Evolutionary conservation across 2,888 invertebrate genomes (phyloP).

Genomic region (Zygothrica quintamaculata): DNA sequence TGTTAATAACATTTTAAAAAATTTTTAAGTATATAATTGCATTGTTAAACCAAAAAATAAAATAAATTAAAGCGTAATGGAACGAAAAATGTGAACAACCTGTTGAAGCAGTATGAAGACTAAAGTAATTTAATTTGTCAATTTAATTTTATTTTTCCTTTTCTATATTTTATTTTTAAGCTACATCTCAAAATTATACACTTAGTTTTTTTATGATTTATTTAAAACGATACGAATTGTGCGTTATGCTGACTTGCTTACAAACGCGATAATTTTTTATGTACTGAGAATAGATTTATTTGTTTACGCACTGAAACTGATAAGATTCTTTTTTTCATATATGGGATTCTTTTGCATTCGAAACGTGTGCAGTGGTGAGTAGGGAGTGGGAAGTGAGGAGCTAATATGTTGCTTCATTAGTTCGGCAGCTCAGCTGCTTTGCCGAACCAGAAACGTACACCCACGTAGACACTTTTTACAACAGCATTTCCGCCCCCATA

Average conservation of each 20-base stretch:
- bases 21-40: too few relatives aligned
- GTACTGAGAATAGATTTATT: slow-evolving; percentile 16
- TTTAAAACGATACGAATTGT: neutral
- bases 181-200: too few relatives aligned
- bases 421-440: slow-evolving; percentile 39
- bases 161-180: too few relatives aligned
- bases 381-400: neutral
- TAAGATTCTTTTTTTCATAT: slow-evolving; percentile 51
- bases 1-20: too few relatives aligned
- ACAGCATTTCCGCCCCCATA: slow-evolving; percentile 62
- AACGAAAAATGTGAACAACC: too few relatives aligned
- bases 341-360: slow-evolving; percentile 6
- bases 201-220: too few relatives aligned
- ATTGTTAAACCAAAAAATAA: too few relatives aligned
- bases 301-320: slow-evolving; percentile 54
- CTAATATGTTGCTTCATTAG: slow-evolving; percentile 2
- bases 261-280: too few relatives aligned
- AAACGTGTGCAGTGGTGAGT: neutral
- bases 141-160: too few relatives aligned
- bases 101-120: too few relatives aligned
- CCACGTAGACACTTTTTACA: slow-evolving; percentile 56
- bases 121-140: too few relatives aligned
- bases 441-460: slow-evolving; percentile 21
- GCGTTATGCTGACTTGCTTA: neutral
- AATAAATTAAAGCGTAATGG: too few relatives aligned